Evolutionary conservation across 2,888 invertebrate genomes (phyloP).

Genomic region (Dryobota labecula): DNA sequence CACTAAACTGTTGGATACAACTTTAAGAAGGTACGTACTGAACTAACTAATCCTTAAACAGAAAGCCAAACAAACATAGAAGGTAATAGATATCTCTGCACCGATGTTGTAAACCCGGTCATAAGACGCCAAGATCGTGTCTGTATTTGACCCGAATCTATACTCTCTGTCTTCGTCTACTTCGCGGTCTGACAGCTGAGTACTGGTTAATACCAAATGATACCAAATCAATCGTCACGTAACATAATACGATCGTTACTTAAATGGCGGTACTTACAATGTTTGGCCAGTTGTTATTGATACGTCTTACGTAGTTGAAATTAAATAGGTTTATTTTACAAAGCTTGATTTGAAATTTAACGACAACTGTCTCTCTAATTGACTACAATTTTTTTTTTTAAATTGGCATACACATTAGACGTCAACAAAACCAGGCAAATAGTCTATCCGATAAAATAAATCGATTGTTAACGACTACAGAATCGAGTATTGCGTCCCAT

Average conservation of each 20-base stretch:
- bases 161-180: slow-evolving; percentile 56
- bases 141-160: slow-evolving; percentile 53
- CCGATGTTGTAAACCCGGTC: slow-evolving; percentile 55
- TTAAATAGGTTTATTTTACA: slow-evolving; percentile 2
- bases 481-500: slow-evolving; percentile 60
- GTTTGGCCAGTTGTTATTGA: slow-evolving; percentile 28
- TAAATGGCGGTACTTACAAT: slow-evolving; percentile 24
- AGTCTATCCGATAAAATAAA: slow-evolving; percentile 43
- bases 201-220: slow-evolving; percentile 51
- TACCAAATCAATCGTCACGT: slow-evolving; percentile 57
- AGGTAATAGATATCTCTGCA: slow-evolving; percentile 62
- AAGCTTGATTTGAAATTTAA: background rate
- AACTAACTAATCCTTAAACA: slow-evolving; percentile 4
- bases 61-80: slow-evolving; percentile 24
- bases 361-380: background rate
- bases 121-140: slow-evolving; percentile 57
- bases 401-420: background rate
- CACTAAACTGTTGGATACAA: too few species aligned
- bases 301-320: slow-evolving; percentile 23
- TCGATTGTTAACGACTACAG: slow-evolving; percentile 49
- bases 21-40: too few species aligned
- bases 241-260: slow-evolving; percentile 48
- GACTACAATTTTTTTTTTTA: background rate
- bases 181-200: slow-evolving; percentile 46
- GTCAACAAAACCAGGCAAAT: slow-evolving; percentile 19